Percentiles rank a stretch among this genome's conserved stretches.
Evolutionary conservation across 2,888 invertebrate genomes (phyloP).

Genomic region (Ferdinandea cuprea): DNA sequence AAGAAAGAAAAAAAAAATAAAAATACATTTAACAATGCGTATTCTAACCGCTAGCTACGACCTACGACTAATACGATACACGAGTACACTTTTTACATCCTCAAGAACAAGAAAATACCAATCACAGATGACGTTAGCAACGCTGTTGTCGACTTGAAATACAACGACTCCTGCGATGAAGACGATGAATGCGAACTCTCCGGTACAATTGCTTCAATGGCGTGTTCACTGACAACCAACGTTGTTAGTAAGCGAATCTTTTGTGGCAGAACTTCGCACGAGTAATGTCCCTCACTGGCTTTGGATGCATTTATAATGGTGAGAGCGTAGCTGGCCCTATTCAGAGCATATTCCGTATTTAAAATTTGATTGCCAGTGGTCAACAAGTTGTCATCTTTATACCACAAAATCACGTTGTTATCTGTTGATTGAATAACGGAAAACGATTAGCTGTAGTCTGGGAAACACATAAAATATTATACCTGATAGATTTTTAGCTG

Average conservation of each 20-base stretch:
- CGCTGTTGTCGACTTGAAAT: conserved; percentile 18
- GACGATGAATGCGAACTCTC: conserved; percentile 78
- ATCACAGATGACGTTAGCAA: conserved; percentile 49
- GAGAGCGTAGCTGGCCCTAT: conserved; percentile 75
- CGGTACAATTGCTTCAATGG: conserved; percentile 77
- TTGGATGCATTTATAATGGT: conserved; percentile 77
- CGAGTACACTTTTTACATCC: conserved; percentile 52
- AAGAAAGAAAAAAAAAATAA: conserved; percentile 25
- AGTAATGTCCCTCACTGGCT: conserved; percentile 76
- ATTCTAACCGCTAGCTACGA: conserved; percentile 28
- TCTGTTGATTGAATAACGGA: not conserved
- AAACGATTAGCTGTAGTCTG: not conserved
- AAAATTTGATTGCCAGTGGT: conserved; percentile 75
- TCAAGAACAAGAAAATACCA: conserved; percentile 64
- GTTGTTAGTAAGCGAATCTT: conserved; percentile 69
- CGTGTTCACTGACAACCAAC: conserved; percentile 74
- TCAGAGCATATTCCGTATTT: conserved; percentile 75
- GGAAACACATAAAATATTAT: not conserved
- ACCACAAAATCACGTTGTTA: conserved; percentile 77
- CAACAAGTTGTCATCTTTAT: conserved; percentile 69
- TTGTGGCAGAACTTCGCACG: conserved; percentile 77
- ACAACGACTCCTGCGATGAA: conserved; percentile 73
- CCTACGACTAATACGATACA: too few species aligned
- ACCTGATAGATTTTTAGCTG: conserved; percentile 54
- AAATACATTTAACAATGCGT: conserved; percentile 63